Percentiles rank a stretch among this genome's conserved stretches.
phyloP scores from a whole-genome alignment of 2,888 invertebrate genomes.

The Nephrotoma appendiculata region DNA sequence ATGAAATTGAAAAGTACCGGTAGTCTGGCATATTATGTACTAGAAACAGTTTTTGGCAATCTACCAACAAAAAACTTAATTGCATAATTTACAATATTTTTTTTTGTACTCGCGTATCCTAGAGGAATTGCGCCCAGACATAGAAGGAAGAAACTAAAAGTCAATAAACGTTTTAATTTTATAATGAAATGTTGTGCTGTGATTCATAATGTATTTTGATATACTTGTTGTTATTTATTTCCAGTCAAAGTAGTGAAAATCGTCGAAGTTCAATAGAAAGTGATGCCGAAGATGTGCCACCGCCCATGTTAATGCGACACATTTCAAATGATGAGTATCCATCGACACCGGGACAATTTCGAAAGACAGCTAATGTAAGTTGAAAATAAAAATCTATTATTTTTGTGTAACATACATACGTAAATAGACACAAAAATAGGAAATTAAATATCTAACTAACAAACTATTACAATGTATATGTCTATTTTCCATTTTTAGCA shows the following conservation, averaged over 20 bases:
- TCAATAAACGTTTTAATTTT: background rate
- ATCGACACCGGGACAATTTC: constrained; percentile 32
- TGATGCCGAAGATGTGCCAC: constrained; percentile 36
- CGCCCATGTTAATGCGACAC: constrained; percentile 40
- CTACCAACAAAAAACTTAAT: background rate
- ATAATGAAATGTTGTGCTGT: background rate
- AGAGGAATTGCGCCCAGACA: background rate
- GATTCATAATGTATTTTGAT: background rate
- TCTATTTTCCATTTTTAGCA: constrained; percentile 18
- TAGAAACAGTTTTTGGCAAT: background rate
- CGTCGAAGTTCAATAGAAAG: constrained; percentile 38
- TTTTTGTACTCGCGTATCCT: constrained; percentile 3
- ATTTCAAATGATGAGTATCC: constrained; percentile 47
- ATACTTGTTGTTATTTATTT: constrained; percentile 5
- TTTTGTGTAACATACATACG: background rate
- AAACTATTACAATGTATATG: background rate
- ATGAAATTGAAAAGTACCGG: background rate
- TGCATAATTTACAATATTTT: background rate
- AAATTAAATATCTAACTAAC: background rate
- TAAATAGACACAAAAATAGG: background rate
- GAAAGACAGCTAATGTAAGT: constrained; percentile 23
- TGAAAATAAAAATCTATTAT: background rate
- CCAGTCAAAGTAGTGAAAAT: constrained; percentile 32
- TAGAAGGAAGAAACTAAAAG: background rate
- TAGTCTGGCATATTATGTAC: background rate